These are phyloP conservation scores for Steinernema hermaphroditum DNA, from an alignment of 2,888 invertebrate species.

Conservation along the genomic window DNA sequence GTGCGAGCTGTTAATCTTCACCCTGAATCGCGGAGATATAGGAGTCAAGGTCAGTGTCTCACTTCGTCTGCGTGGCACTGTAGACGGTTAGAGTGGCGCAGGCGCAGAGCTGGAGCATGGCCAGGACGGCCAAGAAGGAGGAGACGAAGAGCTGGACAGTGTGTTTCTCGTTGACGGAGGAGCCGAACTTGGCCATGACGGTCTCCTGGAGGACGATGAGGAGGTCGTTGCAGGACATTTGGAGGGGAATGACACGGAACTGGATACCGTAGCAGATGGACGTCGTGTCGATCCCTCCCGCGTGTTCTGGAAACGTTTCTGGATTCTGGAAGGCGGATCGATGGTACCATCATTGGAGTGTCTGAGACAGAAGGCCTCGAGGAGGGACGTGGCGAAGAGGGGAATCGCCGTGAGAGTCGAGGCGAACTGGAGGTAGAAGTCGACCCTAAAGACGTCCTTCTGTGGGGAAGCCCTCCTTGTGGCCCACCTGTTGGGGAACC, in stretches of 20 bases:
- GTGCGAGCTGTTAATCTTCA: slow-evolving; percentile 6
- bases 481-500: slow-evolving; percentile 57
- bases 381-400: slow-evolving; percentile 37
- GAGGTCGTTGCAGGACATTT: slow-evolving; percentile 34
- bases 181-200: not conserved
- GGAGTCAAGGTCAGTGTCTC: too few species aligned
- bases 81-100: slow-evolving; percentile 38
- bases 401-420: slow-evolving; percentile 42
- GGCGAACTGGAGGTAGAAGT: not conserved
- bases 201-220: slow-evolving; percentile 31
- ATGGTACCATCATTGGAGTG: not conserved
- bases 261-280: slow-evolving; percentile 44
- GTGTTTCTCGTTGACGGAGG: not conserved
- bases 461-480: too few species aligned
- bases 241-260: slow-evolving; percentile 40
- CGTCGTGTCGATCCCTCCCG: slow-evolving; percentile 34
- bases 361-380: slow-evolving; percentile 13
- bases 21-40: not conserved
- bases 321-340: not conserved
- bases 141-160: slow-evolving; percentile 35
- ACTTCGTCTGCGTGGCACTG: slow-evolving; percentile 38
- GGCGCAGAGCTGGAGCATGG: slow-evolving; percentile 38
- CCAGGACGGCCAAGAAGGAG: slow-evolving; percentile 37
- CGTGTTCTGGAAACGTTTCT: slow-evolving; percentile 29
- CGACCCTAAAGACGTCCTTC: not conserved